phyloP scores from a whole-genome alignment of 2,113 vertebrate species.

The Oreochromis spilurus region DNA sequence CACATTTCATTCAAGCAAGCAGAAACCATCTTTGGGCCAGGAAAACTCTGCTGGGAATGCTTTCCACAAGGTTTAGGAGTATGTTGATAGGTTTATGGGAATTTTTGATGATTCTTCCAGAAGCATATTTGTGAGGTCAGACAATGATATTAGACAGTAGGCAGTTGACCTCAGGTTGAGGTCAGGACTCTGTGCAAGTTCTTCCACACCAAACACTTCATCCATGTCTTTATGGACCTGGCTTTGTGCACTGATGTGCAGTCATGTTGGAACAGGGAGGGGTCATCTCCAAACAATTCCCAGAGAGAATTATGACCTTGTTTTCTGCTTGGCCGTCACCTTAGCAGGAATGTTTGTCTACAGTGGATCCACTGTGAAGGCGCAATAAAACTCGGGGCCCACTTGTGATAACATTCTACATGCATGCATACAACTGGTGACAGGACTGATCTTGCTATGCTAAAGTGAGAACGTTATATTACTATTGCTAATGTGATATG shows the following conservation, averaged over 20 bases:
- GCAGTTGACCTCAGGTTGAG: not conserved
- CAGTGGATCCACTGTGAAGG: not conserved
- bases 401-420: not conserved
- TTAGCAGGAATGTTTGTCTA: not conserved
- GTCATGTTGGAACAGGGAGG: not conserved
- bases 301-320: not conserved
- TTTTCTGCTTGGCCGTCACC: not conserved
- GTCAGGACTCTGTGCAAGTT: rapidly evolving
- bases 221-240: rapidly evolving
- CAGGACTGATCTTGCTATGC: not conserved
- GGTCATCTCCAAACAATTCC: not conserved
- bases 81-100: not conserved
- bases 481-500: rapidly evolving
- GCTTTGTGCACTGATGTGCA: not conserved
- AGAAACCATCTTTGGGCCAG: not conserved
- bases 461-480: not conserved
- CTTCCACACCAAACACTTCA: not conserved
- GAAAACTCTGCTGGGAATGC: not conserved
- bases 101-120: not conserved
- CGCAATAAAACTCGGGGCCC: not conserved
- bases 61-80: not conserved
- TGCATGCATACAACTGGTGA: not conserved
- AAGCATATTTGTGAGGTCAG: not conserved
- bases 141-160: not conserved
- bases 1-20: not conserved